Evolutionary conservation across 2,888 invertebrate species (phyloP), one percentile per base, ranked within the genome.

Genomic region (Linyphia triangularis): DNA sequence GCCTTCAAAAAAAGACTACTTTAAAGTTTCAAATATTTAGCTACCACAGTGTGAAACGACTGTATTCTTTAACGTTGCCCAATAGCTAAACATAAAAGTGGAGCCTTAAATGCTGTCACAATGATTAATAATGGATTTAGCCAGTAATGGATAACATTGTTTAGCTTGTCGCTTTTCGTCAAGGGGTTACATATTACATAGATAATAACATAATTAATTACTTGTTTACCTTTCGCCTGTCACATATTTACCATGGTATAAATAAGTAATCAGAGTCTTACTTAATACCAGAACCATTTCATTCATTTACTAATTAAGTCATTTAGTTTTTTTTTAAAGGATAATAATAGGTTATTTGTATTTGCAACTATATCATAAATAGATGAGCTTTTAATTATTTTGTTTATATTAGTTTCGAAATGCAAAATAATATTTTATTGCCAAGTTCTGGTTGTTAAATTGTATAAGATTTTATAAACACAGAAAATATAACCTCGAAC

Each of bases 181-280:
- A 85, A 85, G 79, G 79, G 85, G 85, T 73, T 72, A 79, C 70
- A 37, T 69, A 77, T 85, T 84, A 77, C 63, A 72, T 26, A 78
- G 85, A 85, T 85, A 79, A 85, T 79, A 85, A 79, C 57, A 63
- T 85, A 79, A 79, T 85, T 85, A 85, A 85, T 85, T 85, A 73
- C 72, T 22, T 19, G 63, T 28, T 85, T 79, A 72, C 85, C 72
- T 85, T 65, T 79, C 72, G 79, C 72, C 57, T 72, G 40, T n/a
- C 24, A 51, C 22, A 24, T 43, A 43, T 72, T 85, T 85, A 37
- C 43, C 61, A 43, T 57, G 51, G 59, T 28, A 75, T 84, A 51
- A 67, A 78, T 22, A 61, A 67, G 51, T 33, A 30, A 22, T 59
- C 67, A 24, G 51, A 75, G 24, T 75, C 67, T 37, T 61, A 19